Percentiles rank a stretch among this genome's conserved stretches.
Conservation (phyloP, 2,888 invertebrate species). For the Ophion costatus region DNA sequence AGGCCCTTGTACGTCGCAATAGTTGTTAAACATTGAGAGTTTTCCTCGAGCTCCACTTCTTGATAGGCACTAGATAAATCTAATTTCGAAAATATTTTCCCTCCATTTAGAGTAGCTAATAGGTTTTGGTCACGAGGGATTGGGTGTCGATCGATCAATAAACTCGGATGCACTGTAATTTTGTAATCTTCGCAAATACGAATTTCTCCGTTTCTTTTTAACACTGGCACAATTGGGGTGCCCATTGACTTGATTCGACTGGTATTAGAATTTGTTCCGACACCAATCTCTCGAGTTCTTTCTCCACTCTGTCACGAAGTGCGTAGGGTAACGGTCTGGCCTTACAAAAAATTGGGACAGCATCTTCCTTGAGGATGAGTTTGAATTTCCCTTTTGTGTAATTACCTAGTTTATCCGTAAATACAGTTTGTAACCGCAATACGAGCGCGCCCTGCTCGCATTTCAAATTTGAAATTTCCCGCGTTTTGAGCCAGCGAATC, state of each 20-base stretch:
- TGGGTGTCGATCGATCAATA: constrained; percentile 56
- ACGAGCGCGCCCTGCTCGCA: too few relatives aligned
- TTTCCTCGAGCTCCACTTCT: constrained; percentile 24
- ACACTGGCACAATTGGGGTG: constrained; percentile 61
- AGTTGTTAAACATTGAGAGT: not conserved
- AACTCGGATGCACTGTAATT: constrained; percentile 49
- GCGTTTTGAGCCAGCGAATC: too few relatives aligned
- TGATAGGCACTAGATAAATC: constrained; percentile 20
- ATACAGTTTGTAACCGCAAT: too few relatives aligned
- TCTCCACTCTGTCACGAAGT: constrained; percentile 67
- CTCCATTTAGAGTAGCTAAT: constrained; percentile 61
- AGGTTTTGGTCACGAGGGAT: constrained; percentile 59
- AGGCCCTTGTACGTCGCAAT: not conserved
- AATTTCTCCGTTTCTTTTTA: constrained; percentile 74
- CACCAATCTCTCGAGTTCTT: constrained; percentile 68
- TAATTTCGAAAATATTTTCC: constrained; percentile 69
- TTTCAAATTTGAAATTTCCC: too few relatives aligned
- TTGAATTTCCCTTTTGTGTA: not conserved
- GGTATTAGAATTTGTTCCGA: constrained; percentile 60
- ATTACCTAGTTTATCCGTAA: not conserved
- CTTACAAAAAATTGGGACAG: constrained; percentile 49
- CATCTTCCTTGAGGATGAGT: not conserved
- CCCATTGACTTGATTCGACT: constrained; percentile 63
- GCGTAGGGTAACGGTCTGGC: constrained; percentile 72
- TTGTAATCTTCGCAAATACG: constrained; percentile 72